Conservation (phyloP, 2,113 vertebrate genomes). For the Sterna hirundo region DNA sequence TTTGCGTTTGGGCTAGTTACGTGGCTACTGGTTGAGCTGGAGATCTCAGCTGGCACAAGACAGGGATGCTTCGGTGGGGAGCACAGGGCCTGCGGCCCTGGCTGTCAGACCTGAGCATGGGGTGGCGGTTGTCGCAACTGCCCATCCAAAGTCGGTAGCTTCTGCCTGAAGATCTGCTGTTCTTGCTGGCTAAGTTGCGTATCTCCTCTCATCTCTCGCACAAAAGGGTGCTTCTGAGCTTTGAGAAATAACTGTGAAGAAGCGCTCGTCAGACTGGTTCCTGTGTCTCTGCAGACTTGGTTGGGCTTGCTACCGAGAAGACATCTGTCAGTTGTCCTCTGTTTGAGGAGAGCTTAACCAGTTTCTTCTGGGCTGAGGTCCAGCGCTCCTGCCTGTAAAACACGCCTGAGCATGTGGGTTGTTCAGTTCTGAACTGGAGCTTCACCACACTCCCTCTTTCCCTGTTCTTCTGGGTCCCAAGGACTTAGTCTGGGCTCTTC, state of each 20-base stretch:
- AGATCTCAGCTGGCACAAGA: neutral
- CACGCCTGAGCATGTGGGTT: neutral
- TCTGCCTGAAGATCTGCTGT: neutral
- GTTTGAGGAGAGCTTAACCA: neutral
- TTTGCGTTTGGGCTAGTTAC: neutral
- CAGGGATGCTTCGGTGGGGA: neutral
- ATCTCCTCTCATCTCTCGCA: neutral
- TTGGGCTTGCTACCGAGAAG: constrained; percentile 17
- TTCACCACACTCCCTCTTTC: neutral
- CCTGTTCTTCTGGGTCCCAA: neutral
- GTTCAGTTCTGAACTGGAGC: neutral
- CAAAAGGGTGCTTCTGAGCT: neutral
- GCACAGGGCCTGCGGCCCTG: neutral
- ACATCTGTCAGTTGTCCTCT: neutral
- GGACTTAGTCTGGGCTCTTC: neutral
- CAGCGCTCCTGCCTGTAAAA: neutral
- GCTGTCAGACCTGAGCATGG: neutral
- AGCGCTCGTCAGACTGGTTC: neutral
- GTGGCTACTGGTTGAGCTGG: neutral
- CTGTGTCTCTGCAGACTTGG: neutral
- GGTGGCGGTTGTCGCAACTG: neutral
- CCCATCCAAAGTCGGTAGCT: neutral
- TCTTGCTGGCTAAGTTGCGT: neutral
- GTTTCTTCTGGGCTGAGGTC: constrained; percentile 20
- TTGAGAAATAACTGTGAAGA: neutral